Conservation (phyloP, 2,113 vertebrate species). For the Syngnathoides biaculeatus region DNA sequence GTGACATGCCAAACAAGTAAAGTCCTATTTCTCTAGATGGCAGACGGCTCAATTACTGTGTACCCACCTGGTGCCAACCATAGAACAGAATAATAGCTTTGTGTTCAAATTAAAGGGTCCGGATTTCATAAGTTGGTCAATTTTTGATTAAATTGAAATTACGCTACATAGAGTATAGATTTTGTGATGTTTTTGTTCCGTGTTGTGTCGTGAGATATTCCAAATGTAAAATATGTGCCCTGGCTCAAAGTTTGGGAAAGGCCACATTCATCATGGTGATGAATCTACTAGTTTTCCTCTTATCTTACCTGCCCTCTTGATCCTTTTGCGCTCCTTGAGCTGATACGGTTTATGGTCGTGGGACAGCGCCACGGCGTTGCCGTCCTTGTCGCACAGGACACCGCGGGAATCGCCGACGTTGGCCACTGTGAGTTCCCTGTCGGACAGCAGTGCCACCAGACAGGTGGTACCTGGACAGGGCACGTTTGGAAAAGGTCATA, state of each 20-base stretch:
- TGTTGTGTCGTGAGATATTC: neutral
- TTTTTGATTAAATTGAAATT: neutral
- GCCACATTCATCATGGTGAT: neutral
- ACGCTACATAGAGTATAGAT: too few relatives aligned
- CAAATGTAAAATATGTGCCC: neutral
- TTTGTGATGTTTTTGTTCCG: too few relatives aligned
- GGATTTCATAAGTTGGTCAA: neutral
- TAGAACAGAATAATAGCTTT: too few relatives aligned
- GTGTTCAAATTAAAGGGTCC: neutral
- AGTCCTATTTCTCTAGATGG: neutral
- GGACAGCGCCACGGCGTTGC: constrained; percentile 89
- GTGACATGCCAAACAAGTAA: too few relatives aligned
- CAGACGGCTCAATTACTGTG: neutral
- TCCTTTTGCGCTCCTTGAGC: constrained; percentile 95
- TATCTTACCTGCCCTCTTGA: constrained; percentile 90
- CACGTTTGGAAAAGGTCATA: neutral
- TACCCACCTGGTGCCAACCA: too few relatives aligned
- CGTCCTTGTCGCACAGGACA: constrained; percentile 94
- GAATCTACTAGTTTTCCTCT: neutral
- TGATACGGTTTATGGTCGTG: constrained; percentile 99
- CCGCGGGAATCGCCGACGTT: constrained; percentile 95
- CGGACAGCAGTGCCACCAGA: constrained; percentile 88
- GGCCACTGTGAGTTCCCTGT: constrained; percentile 92
- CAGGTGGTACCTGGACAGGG: constrained; percentile 83
- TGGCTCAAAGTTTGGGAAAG: neutral